Evolutionary conservation across 2,113 vertebrate genomes (phyloP).

Genomic region (Campylorhamphus procurvoides): DNA sequence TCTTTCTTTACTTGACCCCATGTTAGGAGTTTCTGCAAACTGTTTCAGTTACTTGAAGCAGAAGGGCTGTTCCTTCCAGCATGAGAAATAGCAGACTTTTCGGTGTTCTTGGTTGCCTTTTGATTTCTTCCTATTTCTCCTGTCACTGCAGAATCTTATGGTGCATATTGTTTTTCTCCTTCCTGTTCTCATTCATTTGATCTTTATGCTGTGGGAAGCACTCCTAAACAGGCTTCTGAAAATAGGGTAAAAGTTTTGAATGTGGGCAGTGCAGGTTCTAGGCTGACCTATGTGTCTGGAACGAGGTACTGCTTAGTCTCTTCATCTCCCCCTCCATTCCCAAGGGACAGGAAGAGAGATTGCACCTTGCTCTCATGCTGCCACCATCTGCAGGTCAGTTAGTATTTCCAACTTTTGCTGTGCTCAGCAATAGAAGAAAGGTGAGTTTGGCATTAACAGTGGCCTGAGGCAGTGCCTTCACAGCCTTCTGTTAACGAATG

Average conservation of each 20-base stretch:
- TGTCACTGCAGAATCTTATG: background rate
- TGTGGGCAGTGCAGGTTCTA: background rate
- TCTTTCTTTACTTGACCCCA: background rate
- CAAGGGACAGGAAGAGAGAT: background rate
- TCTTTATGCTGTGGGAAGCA: background rate
- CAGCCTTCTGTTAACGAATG: background rate
- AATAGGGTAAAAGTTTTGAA: background rate
- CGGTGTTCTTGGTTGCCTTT: background rate
- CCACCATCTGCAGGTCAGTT: background rate
- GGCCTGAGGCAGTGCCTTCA: constrained; percentile 24
- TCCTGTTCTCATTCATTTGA: background rate
- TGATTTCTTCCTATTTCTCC: background rate
- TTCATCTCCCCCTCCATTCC: background rate
- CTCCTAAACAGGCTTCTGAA: background rate
- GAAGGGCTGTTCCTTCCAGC: background rate
- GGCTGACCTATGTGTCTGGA: background rate
- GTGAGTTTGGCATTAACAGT: constrained; percentile 4
- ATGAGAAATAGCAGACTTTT: background rate
- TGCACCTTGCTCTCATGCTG: background rate
- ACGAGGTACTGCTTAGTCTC: background rate
- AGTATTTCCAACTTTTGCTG: background rate
- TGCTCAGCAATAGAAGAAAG: background rate
- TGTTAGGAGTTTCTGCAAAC: background rate
- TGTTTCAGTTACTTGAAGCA: background rate
- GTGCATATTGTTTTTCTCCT: background rate